Base-by-base conservation (phyloP, 2,113 vertebrate species). In the Amblyopsis rosae region DNA sequence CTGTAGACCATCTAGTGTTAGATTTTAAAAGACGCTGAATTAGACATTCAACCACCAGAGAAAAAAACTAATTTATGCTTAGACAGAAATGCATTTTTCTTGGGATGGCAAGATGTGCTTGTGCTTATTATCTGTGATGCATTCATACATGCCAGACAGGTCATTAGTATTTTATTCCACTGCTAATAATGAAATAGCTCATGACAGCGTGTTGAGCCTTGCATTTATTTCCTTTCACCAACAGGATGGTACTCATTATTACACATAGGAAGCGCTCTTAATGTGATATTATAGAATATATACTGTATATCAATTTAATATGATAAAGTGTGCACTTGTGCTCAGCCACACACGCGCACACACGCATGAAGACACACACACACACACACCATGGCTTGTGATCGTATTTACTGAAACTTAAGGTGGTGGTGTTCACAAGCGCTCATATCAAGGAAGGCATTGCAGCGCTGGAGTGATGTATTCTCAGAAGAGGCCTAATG, bases 401-500 rank as follows among this genome's bases (percentile, higher is more conserved):
- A 41, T 41, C 5, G 35, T 41, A 8, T 41, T 84, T 79, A 86
- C 86, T 80, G 69, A 17, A 41, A 74, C 13, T 19, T 7, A 57
- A 56, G 71, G 26, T 26, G 26, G 26, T 3, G 71, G 77, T 65
- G 70, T 61, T 84, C 69, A 82, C 79, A 70, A 81, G 71, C 73
- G 72, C 69, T 78, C 35, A 63, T 77, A 67, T 81, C 75, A 69
- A 72, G 57, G 64, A 61, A 75, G 69, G 75, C 78, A 73, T 71
- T 56, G 69, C 68, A 80, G 73, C 75, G 73, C 70, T 72, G 59
- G 72, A 79, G 62, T 56, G 65, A 77, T 74, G 75, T 62, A 66
- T 67, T 83, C 71, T 56, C 71, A 47, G 50, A 61, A 46, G 63
- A 54, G 59, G 73, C 56, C 66, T 75, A 82, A 83, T 83, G 82